These are phyloP conservation scores for Aurelia sp. DNA, from an alignment of 30 jellyfish, hydroid and myxozoan genomes.

Conservation along the genomic window DNA sequence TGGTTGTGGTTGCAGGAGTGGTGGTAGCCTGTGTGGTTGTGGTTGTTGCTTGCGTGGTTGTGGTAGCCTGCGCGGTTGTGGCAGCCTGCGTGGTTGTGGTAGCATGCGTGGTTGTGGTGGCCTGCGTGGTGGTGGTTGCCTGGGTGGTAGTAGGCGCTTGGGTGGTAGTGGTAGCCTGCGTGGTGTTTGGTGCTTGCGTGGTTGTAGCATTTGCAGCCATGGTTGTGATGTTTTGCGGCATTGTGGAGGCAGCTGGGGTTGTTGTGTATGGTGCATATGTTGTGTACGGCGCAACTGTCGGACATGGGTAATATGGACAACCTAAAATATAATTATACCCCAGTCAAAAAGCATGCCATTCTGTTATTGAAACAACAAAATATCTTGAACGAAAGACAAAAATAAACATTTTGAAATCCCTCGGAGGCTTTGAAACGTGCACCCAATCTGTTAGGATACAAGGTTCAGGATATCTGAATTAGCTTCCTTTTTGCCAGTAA, in stretches of 20 bases:
- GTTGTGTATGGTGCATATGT: slow-evolving; percentile 38
- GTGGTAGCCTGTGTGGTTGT: slow-evolving; percentile 66
- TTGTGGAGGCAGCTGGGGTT: slow-evolving; percentile 8
- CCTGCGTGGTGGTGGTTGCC: neutral
- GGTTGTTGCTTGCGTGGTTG: slow-evolving; percentile 24
- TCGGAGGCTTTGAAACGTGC: too few species aligned
- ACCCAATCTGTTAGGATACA: too few species aligned
- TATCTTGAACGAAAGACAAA: too few species aligned
- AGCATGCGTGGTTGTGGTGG: slow-evolving; percentile 1
- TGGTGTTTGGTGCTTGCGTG: slow-evolving; percentile 9
- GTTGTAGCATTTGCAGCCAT: slow-evolving; percentile 16
- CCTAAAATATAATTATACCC: slow-evolving; percentile 3
- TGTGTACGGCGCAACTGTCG: slow-evolving; percentile 15
- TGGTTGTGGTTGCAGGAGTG: slow-evolving; percentile 54
- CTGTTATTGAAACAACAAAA: neutral
- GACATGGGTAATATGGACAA: slow-evolving; percentile 42
- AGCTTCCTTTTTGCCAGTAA: too few species aligned
- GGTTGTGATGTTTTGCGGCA: neutral
- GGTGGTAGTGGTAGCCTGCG: neutral
- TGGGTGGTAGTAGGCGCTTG: slow-evolving; percentile 16
- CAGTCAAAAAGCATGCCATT: neutral
- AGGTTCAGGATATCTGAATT: too few species aligned
- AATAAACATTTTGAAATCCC: too few species aligned
- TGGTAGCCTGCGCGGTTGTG: slow-evolving; percentile 11
- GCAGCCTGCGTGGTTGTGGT: slow-evolving; percentile 12